Evolutionary conservation across 2,888 invertebrate genomes (phyloP), one percentile per base, ranked within the genome.

Genomic region (Mallateleia sp.): DNA sequence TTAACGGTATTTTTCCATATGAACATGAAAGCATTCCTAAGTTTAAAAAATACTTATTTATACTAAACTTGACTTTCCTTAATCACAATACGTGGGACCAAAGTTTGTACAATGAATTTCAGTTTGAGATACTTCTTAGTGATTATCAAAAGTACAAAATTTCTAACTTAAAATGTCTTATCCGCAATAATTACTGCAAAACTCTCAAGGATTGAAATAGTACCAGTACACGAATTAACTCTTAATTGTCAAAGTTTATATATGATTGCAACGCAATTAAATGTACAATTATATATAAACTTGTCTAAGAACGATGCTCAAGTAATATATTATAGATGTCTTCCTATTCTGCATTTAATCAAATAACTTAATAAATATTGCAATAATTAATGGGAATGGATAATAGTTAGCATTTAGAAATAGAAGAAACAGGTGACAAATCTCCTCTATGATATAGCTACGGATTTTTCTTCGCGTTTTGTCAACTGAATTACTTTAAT

Each of bases 261-360:
- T 20, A 58, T 45, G 15, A 72, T 58, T 58, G 8, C 6, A 42
- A 32, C 25, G 20, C 18, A 22, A 20, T 14, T 20, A 25, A 34
- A 34, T 28, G 15, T 42, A 11, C n/a, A 28, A 54, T 67, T 38
- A 71, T 45, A 7, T 54, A 69, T 38, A 28, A 54, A 69, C 18
- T 28, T 58, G 24, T 54, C 20, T 28, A 24, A 11, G 28, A 45
- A 56, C 20, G 42, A 58, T 72, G 71, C 71, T 72, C 71, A 72
- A 72, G n/a, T 18, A 11, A 42, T 20, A 45, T 72, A 54, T 14
- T 22, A 38, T 38, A 69, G 50, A 34, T 14, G 9, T 54, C 24
- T 69, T 69, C 54, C 52, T 69, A 69, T 54, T 52, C n/a, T 54
- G 54, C 34, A 60, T 28, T 74, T 74, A 32, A 60, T 74, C 47